phyloP scores from a whole-genome alignment of 2,797 vertebrate species.

The Cyprinodon diabolis region DNA sequence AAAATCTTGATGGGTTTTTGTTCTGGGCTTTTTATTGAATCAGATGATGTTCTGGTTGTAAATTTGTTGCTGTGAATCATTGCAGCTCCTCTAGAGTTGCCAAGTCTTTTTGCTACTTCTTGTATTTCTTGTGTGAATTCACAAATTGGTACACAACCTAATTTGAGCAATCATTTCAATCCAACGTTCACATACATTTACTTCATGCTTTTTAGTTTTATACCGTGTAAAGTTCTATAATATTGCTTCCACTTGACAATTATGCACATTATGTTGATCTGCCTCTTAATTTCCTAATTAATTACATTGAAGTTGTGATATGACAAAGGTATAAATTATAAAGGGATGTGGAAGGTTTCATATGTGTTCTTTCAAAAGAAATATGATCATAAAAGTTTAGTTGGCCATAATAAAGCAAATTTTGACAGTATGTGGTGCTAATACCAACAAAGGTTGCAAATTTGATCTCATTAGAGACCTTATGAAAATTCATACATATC shows the following conservation, averaged over 20 bases:
- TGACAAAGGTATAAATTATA: too few relatives aligned
- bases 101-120: too few relatives aligned
- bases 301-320: too few relatives aligned
- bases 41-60: not conserved
- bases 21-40: not conserved
- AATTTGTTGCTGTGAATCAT: not conserved
- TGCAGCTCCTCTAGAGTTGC: not conserved
- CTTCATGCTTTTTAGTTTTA: not conserved
- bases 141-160: too few relatives aligned
- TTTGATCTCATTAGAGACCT: not conserved
- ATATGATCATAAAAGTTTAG: not conserved
- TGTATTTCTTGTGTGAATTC: too few relatives aligned
- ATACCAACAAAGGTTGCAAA: not conserved
- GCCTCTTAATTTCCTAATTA: too few relatives aligned
- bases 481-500: not conserved
- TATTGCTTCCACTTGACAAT: not conserved
- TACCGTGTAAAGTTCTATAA: not conserved
- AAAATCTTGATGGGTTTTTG: not conserved
- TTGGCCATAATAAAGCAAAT: not conserved
- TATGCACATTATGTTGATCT: not conserved
- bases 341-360: too few relatives aligned
- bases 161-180: too few relatives aligned
- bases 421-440: not conserved
- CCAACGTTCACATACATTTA: too few relatives aligned
- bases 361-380: not conserved